Evolutionary conservation across 30 jellyfish, hydroid and myxozoan species (phyloP).

Genomic region (Hydractinia echinata): DNA sequence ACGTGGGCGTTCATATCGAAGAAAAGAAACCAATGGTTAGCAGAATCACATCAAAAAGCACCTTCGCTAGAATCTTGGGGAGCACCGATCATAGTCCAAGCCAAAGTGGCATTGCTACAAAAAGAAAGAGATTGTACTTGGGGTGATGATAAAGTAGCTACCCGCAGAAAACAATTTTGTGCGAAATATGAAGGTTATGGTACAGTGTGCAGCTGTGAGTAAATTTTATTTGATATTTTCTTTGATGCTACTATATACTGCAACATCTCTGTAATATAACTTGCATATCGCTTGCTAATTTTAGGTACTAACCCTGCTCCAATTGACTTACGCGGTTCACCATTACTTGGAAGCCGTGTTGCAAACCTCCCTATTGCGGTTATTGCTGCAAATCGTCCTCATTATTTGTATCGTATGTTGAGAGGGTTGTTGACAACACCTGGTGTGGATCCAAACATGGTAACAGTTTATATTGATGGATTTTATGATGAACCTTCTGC

Average conservation of each 20-base stretch:
- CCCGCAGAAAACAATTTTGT: conserved; percentile 74
- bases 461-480: conserved; percentile 89
- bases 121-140: conserved; percentile 49
- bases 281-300: too few species aligned
- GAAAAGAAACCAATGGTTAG: conserved; percentile 77
- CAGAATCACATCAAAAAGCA: conserved; percentile 78
- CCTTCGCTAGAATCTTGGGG: conserved; percentile 79
- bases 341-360: conserved; percentile 47
- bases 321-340: conserved; percentile 65
- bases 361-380: conserved; percentile 90
- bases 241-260: neutral
- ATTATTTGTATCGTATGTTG: conserved; percentile 75
- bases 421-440: conserved; percentile 83
- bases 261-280: neutral
- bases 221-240: neutral
- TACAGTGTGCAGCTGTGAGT: conserved; percentile 94
- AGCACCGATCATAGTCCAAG: conserved; percentile 75
- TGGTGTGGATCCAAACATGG: conserved; percentile 85
- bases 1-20: conserved; percentile 81
- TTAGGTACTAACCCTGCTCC: conserved; percentile 95
- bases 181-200: conserved; percentile 94
- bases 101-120: conserved; percentile 37
- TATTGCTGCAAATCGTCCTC: conserved; percentile 97
- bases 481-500: conserved; percentile 92
- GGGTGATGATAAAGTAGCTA: conserved; percentile 63